Conservation (phyloP, 2,113 vertebrate genomes). For the Carettochelys insculpta region DNA sequence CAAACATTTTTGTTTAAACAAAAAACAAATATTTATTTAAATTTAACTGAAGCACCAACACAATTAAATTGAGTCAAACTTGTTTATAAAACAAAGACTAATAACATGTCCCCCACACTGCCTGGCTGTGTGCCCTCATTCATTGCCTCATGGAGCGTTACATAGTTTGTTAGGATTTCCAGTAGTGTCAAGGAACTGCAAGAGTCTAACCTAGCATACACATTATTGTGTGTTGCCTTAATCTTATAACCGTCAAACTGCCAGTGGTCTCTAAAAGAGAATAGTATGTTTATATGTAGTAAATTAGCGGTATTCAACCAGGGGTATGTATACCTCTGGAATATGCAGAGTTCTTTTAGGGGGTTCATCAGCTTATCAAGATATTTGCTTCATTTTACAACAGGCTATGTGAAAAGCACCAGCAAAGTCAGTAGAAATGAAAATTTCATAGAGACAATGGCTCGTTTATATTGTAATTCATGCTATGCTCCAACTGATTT, state of each 20-base stretch:
- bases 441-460: no score
- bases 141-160: slow-evolving; percentile 32
- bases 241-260: slow-evolving; percentile 23
- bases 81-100: slow-evolving; percentile 59
- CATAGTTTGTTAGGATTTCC: slow-evolving; percentile 55
- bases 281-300: slow-evolving; percentile 25
- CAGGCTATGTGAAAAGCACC: no score
- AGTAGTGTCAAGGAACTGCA: slow-evolving; percentile 45
- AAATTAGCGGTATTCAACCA: no score
- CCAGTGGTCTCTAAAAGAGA: background rate
- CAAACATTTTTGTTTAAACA: slow-evolving; percentile 16
- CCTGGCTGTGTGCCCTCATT: slow-evolving; percentile 66
- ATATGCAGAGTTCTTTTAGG: no score
- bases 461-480: no score
- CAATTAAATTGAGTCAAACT: slow-evolving; percentile 48
- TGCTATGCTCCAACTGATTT: no score
- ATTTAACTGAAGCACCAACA: slow-evolving; percentile 26
- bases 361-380: no score
- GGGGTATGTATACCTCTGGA: no score
- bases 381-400: no score
- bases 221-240: background rate
- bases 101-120: slow-evolving; percentile 32
- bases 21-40: slow-evolving; percentile 15
- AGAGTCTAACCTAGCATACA: slow-evolving; percentile 14
- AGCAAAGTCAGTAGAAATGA: no score